These are phyloP conservation scores for Emydoidea blandingii DNA, from an alignment of 2,797 vertebrate genomes.

Conservation along the genomic window DNA sequence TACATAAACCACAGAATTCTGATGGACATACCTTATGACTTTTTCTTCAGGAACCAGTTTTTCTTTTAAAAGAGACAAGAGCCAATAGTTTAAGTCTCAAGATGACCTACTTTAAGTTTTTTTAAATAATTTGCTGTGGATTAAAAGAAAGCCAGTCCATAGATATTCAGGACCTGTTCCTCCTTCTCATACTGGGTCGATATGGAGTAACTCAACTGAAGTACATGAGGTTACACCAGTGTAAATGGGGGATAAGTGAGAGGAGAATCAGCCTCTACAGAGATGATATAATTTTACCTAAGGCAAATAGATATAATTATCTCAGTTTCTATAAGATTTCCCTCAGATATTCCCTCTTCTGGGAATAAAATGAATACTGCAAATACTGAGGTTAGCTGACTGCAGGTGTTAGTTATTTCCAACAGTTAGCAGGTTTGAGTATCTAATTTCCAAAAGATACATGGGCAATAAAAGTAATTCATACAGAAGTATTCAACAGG, in stretches of 20 bases:
- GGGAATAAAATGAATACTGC: slow-evolving; percentile 2
- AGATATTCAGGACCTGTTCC: neutral
- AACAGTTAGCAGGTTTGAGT: neutral
- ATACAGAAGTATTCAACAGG: neutral
- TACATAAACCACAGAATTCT: neutral
- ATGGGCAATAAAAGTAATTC: neutral
- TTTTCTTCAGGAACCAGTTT: neutral
- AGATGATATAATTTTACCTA: neutral
- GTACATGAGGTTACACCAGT: neutral
- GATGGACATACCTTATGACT: neutral
- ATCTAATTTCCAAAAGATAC: neutral
- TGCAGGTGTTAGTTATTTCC: slow-evolving; percentile 3
- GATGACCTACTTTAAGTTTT: neutral
- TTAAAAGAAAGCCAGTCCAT: neutral
- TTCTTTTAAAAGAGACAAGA: neutral
- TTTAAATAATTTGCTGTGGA: neutral
- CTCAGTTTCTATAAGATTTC: slow-evolving; percentile 30
- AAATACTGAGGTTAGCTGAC: slow-evolving; percentile 3
- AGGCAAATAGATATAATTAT: neutral
- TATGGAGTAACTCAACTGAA: neutral
- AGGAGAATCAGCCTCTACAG: neutral
- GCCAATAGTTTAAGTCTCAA: neutral
- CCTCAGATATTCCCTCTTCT: neutral
- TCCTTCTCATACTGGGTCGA: neutral
- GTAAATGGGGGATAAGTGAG: neutral